Percentiles rank a stretch among this genome's conserved stretches.
Evolutionary conservation across 2,113 vertebrate genomes (phyloP).

Genomic region (Corvus moneduloides): DNA sequence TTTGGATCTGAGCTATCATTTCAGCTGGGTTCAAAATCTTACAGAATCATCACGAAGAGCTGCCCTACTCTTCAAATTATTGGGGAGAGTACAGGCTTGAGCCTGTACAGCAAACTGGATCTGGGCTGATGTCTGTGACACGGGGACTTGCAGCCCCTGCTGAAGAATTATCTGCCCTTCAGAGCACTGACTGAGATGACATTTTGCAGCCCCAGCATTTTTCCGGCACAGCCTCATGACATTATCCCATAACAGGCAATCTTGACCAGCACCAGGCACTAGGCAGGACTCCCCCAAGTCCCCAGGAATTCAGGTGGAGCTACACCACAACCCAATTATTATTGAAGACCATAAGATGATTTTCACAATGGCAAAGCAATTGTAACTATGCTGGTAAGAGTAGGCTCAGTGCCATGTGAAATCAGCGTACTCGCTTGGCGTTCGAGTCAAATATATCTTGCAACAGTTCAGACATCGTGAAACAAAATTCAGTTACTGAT

Average conservation of each 20-base stretch:
- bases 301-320: background rate
- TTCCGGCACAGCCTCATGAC: background rate
- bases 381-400: background rate
- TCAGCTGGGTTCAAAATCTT: constrained; percentile 7
- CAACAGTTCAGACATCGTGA: background rate
- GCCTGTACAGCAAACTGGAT: background rate
- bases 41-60: background rate
- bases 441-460: background rate
- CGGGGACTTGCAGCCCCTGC: accelerated
- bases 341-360: accelerated
- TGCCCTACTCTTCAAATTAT: background rate
- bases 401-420: background rate
- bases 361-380: background rate
- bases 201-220: background rate
- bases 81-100: background rate
- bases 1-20: constrained; percentile 12
- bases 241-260: background rate
- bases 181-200: accelerated
- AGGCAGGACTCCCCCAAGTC: background rate
- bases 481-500: background rate
- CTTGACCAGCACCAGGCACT: background rate
- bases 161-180: background rate
- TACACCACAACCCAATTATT: background rate
- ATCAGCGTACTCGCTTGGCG: background rate
- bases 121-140: background rate